Conservation (phyloP, 2,113 vertebrate genomes). For the Carollia perspicillata region DNA sequence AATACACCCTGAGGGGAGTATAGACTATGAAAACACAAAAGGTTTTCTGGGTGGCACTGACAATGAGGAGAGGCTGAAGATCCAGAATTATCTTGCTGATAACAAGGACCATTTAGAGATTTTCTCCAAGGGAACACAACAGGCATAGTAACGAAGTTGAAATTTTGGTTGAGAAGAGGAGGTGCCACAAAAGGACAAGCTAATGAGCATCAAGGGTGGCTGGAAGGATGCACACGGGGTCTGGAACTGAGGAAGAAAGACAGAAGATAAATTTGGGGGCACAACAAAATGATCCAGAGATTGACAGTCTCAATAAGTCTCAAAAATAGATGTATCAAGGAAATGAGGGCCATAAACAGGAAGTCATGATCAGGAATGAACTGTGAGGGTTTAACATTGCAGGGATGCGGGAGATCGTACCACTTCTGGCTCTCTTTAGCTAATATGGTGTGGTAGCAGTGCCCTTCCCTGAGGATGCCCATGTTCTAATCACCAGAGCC, state of each 20-base stretch:
- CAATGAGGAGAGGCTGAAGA: not conserved
- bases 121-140: not conserved
- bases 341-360: not conserved
- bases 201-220: not conserved
- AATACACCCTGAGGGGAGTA: not conserved
- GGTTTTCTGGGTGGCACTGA: not conserved
- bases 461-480: not conserved
- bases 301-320: not conserved
- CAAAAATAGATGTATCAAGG: not conserved
- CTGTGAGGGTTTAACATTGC: not conserved
- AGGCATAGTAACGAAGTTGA: not conserved
- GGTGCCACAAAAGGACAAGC: not conserved
- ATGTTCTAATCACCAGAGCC: not conserved
- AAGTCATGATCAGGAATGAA: not conserved
- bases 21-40: not conserved
- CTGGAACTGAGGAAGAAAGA: not conserved
- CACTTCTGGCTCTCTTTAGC: not conserved
- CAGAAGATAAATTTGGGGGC: not conserved
- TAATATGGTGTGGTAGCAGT: not conserved
- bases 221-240: not conserved
- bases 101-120: not conserved
- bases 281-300: not conserved
- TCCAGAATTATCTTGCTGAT: not conserved
- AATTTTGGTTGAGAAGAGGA: not conserved
- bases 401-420: not conserved